Percentiles rank a stretch among this genome's conserved stretches.
Evolutionary conservation across 1,140 invertebrate genomes (phyloP).

Genomic region (Ruditapes philippinarum): DNA sequence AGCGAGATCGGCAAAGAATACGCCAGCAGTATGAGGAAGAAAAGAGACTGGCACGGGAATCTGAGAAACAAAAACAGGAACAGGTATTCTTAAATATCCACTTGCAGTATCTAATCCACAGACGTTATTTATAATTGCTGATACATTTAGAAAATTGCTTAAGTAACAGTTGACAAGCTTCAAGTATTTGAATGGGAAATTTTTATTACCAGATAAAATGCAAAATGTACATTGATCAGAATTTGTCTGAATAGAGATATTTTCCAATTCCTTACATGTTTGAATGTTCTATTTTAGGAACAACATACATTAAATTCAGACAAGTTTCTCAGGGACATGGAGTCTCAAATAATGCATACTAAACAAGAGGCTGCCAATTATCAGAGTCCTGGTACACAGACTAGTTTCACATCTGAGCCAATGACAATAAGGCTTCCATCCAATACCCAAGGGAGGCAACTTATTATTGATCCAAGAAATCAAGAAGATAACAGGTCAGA

Average conservation of each 20-base stretch:
- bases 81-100: too few species aligned
- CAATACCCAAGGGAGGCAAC: conserved; percentile 33
- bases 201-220: not conserved
- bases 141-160: too few species aligned
- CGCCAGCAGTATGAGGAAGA: conserved; percentile 71
- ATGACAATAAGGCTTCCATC: conserved; percentile 55
- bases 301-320: conserved; percentile 49
- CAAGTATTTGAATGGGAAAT: not conserved
- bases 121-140: too few species aligned
- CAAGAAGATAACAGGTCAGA: conserved; percentile 41
- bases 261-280: too few species aligned
- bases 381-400: conserved; percentile 19
- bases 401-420: conserved; percentile 87
- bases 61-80: conserved; percentile 70
- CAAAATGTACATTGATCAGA: not conserved
- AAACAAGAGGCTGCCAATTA: conserved; percentile 55
- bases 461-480: conserved; percentile 81
- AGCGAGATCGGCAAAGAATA: conserved; percentile 67
- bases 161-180: too few species aligned
- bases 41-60: conserved; percentile 63
- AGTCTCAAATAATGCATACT: conserved; percentile 46
- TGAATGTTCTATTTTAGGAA: conserved; percentile 42
- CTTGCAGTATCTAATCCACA: too few species aligned
- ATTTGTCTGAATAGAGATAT: too few species aligned
- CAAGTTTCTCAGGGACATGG: conserved; percentile 57